phyloP scores from a whole-genome alignment of 1,140 invertebrate species.

The Calliphora vicina region DNA sequence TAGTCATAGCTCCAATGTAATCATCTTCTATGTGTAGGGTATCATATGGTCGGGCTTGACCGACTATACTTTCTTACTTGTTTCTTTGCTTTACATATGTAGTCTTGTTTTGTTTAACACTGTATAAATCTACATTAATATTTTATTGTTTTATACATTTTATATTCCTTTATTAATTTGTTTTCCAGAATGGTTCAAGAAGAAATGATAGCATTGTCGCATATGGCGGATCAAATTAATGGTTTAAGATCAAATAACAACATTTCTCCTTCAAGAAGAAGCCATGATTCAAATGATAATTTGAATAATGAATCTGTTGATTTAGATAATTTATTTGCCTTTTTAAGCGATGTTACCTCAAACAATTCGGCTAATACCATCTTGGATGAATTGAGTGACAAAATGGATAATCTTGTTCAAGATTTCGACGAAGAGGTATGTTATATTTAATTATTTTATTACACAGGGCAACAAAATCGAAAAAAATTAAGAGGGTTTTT shows the following conservation, averaged over 20 bases:
- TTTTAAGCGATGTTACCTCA: slow-evolving; percentile 82
- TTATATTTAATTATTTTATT: neutral
- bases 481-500: no score
- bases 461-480: no score
- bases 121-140: no score
- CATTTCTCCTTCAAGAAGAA: slow-evolving; percentile 17
- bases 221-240: slow-evolving; percentile 81
- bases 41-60: no score
- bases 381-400: slow-evolving; percentile 84
- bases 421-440: slow-evolving; percentile 75
- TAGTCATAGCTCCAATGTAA: no score
- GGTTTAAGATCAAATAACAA: slow-evolving; percentile 42
- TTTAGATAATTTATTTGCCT: slow-evolving; percentile 92
- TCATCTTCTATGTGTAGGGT: no score
- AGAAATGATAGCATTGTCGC: slow-evolving; percentile 77
- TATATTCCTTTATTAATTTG: neutral
- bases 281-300: slow-evolving; percentile 43
- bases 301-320: slow-evolving; percentile 78
- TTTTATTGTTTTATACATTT: no score
- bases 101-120: no score
- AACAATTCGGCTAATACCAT: slow-evolving; percentile 66
- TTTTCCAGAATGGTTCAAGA: slow-evolving; percentile 75
- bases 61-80: no score
- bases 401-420: slow-evolving; percentile 82
- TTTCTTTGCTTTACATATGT: no score